Evolutionary conservation across 2,797 vertebrate genomes (phyloP), one percentile per base, ranked within the genome.

Genomic region (Malacoctenus gilli): DNA sequence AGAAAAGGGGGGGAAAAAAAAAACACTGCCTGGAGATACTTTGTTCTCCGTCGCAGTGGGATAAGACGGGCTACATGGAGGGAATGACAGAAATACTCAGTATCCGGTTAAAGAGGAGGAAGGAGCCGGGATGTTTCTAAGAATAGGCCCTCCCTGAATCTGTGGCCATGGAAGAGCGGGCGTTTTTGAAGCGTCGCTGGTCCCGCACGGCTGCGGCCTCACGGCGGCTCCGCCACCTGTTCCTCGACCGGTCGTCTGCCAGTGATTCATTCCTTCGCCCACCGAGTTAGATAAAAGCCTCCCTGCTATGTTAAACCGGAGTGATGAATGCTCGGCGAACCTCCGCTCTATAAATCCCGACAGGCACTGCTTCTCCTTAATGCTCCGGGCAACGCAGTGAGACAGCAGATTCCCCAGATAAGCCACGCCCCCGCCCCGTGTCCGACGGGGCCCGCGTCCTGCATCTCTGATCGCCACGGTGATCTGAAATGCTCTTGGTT

Each of bases 241-340:
- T 76, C 54, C 44, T 57, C 52, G 72, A 42, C 41, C 47, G 52
- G 60, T 62, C 19, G 20, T 71, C 53, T 30, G 44, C n/a, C 22
- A 20, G 56, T 71, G 76, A 82, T 72, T 72, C 36, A 80, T 72
- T 36, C 50, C 66, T 70, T 73, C 69, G 43, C 53, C 54, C 54
- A 43, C 42, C 4, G 53, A 54, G 44, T 31, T 36, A 50, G 43
- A 54, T 64, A 48, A 67, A 73, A 58, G 22, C 44, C 57, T 61
- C 28, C 50, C 51, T 36, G 23, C 53, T 50, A 48, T 67, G 50
- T 75, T 68, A 59, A 79, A 72, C 60, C 25, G 14, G 47, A 67
- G 35, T 77, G 69, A 82, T 68, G 41, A 47, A 73, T 69, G 62
- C 44, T 62, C 54, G 43, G 48, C 41, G 38, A 11, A 31, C 28